A percentile compares a stretch with the other conserved stretches of the same genome.
These are phyloP conservation scores for Pygoscelis adeliae DNA, from an alignment of 2,113 vertebrate genomes.

Conservation along the genomic window DNA sequence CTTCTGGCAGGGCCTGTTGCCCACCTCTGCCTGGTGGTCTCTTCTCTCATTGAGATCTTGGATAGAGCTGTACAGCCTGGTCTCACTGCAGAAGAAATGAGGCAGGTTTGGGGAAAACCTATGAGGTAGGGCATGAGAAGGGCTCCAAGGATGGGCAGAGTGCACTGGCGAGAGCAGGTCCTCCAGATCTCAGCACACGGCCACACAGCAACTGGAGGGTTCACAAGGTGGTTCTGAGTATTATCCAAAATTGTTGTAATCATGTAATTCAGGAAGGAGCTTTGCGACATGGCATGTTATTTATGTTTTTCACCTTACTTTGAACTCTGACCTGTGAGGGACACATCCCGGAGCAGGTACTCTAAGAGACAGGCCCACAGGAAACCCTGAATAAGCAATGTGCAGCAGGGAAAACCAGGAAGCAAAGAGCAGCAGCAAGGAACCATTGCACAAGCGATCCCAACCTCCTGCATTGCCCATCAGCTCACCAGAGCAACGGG, in stretches of 20 bases:
- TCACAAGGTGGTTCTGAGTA: neutral
- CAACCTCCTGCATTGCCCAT: neutral
- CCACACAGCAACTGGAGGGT: neutral
- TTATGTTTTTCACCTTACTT: neutral
- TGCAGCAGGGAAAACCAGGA: neutral
- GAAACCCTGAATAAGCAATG: neutral
- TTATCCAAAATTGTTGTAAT: neutral
- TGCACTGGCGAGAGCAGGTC: neutral
- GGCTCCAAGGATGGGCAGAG: neutral
- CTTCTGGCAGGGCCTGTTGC: too few species aligned
- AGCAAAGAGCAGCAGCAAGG: neutral
- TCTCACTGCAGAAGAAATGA: neutral
- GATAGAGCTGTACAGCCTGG: neutral
- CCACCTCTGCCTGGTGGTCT: neutral
- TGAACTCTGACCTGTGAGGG: neutral
- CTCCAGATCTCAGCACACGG: neutral
- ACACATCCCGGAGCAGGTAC: neutral
- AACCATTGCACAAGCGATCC: neutral
- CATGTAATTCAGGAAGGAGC: neutral
- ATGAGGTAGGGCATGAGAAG: too few species aligned
- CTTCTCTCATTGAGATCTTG: neutral
- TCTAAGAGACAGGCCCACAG: neutral
- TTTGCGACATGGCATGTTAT: neutral
- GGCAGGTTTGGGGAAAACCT: neutral
- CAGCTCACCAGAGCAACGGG: neutral